Percentiles rank a stretch among this genome's conserved stretches.
phyloP scores from a whole-genome alignment of 2,888 invertebrate genomes.

The Phytoseiulus persimilis region DNA sequence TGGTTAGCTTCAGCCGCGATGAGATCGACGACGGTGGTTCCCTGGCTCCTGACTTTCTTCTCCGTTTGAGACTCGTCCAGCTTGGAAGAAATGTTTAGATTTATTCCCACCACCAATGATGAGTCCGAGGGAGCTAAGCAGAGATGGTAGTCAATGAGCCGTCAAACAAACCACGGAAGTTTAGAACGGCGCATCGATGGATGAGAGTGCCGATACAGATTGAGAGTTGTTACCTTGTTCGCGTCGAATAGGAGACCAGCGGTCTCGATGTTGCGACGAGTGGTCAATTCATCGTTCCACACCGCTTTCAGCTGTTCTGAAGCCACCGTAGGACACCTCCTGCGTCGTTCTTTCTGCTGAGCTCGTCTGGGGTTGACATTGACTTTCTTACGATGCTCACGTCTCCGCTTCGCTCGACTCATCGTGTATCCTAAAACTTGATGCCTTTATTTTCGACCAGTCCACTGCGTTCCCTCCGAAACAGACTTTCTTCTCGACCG shows the following conservation, averaged over 20 bases:
- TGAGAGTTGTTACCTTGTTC: constrained; percentile 6
- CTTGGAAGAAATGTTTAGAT: neutral
- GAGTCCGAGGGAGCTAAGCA: too few species aligned
- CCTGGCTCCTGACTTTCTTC: too few species aligned
- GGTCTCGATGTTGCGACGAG: constrained; percentile 9
- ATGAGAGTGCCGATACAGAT: neutral
- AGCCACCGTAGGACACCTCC: neutral
- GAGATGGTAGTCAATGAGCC: too few species aligned
- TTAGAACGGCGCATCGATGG: neutral
- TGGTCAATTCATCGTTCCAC: constrained; percentile 13
- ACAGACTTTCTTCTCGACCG: too few species aligned
- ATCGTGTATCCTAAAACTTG: neutral
- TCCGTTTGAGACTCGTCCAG: neutral
- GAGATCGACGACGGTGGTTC: neutral
- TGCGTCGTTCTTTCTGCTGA: neutral
- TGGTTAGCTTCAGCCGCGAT: constrained; percentile 12
- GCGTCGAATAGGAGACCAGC: constrained; percentile 17
- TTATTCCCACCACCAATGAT: too few species aligned
- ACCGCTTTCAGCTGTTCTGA: constrained; percentile 16
- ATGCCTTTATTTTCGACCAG: neutral
- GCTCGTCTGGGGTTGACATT: constrained; percentile 10
- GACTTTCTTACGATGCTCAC: neutral
- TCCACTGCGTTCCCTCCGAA: too few species aligned
- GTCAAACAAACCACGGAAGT: too few species aligned
- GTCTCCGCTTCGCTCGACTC: neutral